Base-by-base conservation (phyloP, 2,113 vertebrate genomes). In the Oplegnathus fasciatus region DNA sequence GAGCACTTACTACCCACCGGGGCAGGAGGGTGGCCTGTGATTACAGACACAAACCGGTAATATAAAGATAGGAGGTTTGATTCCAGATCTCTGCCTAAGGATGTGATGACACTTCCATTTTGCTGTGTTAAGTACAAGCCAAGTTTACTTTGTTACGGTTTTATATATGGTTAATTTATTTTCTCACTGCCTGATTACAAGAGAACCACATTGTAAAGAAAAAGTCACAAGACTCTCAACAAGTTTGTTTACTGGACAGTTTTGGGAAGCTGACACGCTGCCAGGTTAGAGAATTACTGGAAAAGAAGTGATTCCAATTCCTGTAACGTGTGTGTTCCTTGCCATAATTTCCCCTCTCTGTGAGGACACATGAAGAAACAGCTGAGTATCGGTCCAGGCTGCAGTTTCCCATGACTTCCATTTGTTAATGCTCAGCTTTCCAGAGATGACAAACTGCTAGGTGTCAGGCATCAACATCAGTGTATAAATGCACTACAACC, bases 11-110 rank as follows among this genome's bases (percentile, higher is more conserved):
- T 48, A 65, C 85, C 79, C 79, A 70, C 65, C 15, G 58, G 48
- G 78, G 32, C 60, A 22, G 62, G 71, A 61, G 71, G 81, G 77
- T 50, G 78, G 83, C 58, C 81, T 71, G 78, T 77, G 82, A 88
- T 88, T 81, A 87, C 62, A 48, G 34, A 75, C 17, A 57, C 69
- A 76, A 58, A 28, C 52, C 78, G 2, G 13, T 52, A 37, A 67
- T 58, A 54, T 24, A 52, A 64, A 66, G 77, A 70, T 5, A 15
- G 18, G 17, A 20, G 54, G n/a, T 64, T 66, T 48, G 37, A 64
- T 55, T 69, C 34, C 30, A 62, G 32, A 40, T 30, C 11, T 17
- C 22, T 20, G 71, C 34, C n/a, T 14, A 6, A 71, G 64, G 71
- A 71, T 3, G 50, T 0, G 28, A 77, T 83, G 57, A 26, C 54